Evolutionary conservation across 2,113 vertebrate genomes (phyloP).

Genomic region (Myotis lucifugus): DNA sequence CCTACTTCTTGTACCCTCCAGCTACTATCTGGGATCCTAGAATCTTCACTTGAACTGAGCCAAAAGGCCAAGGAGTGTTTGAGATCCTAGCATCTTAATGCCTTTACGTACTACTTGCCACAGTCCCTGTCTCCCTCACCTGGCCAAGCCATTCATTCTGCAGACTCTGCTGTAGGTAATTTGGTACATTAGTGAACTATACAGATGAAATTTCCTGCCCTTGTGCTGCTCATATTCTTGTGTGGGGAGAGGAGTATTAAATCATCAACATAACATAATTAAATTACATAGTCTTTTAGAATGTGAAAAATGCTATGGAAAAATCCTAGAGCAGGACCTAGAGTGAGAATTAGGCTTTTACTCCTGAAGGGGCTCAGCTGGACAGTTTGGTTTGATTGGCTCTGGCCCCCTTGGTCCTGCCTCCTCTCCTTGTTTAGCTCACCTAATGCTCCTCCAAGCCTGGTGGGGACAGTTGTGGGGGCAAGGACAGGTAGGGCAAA

Average conservation of each 20-base stretch:
- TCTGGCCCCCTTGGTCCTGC: not conserved
- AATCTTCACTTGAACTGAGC: not conserved
- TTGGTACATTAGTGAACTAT: not conserved
- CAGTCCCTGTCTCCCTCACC: not conserved
- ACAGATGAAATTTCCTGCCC: not conserved
- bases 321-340: not conserved
- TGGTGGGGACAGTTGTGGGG: not conserved
- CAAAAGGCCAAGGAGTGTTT: too few species aligned
- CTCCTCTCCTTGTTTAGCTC: not conserved
- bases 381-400: not conserved
- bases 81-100: not conserved
- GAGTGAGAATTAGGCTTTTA: not conserved
- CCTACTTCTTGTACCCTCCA: not conserved
- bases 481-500: not conserved
- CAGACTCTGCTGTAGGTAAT: not conserved
- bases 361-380: not conserved
- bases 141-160: not conserved
- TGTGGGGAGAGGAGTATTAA: not conserved
- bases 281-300: not conserved
- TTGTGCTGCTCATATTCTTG: not conserved
- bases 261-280: not conserved
- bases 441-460: not conserved
- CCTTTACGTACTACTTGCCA: not conserved
- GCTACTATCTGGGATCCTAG: not conserved
- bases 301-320: not conserved